These are phyloP conservation scores for Sisor rabdophorus DNA, from an alignment of 2,113 vertebrate species.

Conservation along the genomic window DNA sequence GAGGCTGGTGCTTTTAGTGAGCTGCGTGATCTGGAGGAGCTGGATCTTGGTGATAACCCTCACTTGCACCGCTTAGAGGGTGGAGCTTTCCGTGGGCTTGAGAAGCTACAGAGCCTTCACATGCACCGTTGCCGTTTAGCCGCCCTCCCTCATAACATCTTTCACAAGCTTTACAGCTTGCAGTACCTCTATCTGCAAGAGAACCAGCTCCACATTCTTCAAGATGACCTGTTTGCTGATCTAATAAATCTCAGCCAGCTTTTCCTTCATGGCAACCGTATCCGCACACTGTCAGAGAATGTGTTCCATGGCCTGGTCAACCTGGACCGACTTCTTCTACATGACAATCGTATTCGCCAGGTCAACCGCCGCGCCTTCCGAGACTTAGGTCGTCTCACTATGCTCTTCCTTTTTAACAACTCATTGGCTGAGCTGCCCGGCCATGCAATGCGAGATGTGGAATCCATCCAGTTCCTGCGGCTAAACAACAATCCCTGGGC, in stretches of 20 bases:
- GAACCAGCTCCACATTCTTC: slow-evolving; percentile 90
- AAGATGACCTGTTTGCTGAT: slow-evolving; percentile 93
- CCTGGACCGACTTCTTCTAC: slow-evolving; percentile 91
- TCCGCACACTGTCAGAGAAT: slow-evolving; percentile 86
- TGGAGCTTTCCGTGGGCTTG: slow-evolving; percentile 89
- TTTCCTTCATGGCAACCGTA: slow-evolving; percentile 91
- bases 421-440: slow-evolving; percentile 84
- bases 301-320: slow-evolving; percentile 86
- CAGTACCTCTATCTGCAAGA: slow-evolving; percentile 98
- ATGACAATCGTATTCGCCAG: slow-evolving; percentile 85
- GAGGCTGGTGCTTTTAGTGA: slow-evolving; percentile 90
- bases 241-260: slow-evolving; percentile 95
- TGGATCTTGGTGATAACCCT: slow-evolving; percentile 93
- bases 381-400: slow-evolving; percentile 86
- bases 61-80: slow-evolving; percentile 85
- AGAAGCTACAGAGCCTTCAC: slow-evolving; percentile 90
- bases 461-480: slow-evolving; percentile 88
- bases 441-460: slow-evolving; percentile 82
- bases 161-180: slow-evolving; percentile 90
- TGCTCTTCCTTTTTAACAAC: slow-evolving; percentile 98
- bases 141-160: slow-evolving; percentile 85
- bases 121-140: slow-evolving; percentile 91
- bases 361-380: slow-evolving; percentile 85
- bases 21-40: slow-evolving; percentile 92
- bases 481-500: slow-evolving; percentile 96